These are phyloP conservation scores for Periplaneta americana DNA, from an alignment of 1,140 invertebrate species.

Conservation along the genomic window DNA sequence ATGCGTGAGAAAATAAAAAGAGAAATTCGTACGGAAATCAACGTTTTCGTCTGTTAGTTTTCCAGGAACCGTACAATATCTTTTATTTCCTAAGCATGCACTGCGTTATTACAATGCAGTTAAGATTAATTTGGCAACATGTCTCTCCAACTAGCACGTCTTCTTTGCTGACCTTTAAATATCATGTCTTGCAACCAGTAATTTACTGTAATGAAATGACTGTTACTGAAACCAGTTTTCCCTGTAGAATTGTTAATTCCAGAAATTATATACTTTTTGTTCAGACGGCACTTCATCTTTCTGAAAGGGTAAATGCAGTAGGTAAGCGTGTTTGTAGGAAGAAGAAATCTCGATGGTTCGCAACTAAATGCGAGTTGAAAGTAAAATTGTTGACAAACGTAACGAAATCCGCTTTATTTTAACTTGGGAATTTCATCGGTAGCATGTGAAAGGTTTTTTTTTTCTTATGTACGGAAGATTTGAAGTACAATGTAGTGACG, in stretches of 20 bases:
- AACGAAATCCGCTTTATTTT: neutral
- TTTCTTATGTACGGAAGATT: neutral
- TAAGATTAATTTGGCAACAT: neutral
- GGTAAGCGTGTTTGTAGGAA: neutral
- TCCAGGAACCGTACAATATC: neutral
- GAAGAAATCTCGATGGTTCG: neutral
- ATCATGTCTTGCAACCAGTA: neutral
- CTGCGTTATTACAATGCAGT: neutral
- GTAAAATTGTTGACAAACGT: neutral
- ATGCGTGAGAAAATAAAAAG: too few relatives aligned
- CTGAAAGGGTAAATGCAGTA: neutral
- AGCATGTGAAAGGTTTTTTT: too few relatives aligned
- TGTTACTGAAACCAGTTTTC: neutral
- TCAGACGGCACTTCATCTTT: too few relatives aligned
- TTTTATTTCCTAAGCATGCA: neutral
- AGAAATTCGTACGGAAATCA: too few relatives aligned
- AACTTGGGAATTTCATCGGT: neutral
- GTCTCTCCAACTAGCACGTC: neutral
- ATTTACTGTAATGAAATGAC: neutral
- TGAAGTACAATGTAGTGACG: neutral
- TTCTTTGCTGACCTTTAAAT: neutral
- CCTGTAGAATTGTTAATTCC: too few relatives aligned
- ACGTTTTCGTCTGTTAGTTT: too few relatives aligned
- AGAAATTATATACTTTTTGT: too few relatives aligned
- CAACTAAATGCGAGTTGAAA: neutral